Conservation (phyloP, 1,140 invertebrate genomes). For the Whitmania pigra region DNA sequence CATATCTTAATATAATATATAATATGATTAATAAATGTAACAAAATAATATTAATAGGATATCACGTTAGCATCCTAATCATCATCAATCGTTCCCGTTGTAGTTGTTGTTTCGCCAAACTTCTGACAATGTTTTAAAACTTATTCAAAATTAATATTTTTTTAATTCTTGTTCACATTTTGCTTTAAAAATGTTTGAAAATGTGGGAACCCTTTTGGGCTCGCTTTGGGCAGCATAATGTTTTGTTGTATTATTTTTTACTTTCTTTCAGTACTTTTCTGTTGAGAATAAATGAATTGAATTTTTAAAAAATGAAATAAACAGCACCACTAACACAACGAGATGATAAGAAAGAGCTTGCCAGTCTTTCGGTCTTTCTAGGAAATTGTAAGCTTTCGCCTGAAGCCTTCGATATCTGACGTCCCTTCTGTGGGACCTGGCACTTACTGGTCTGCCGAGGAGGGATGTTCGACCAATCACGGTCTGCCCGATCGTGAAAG, state of each 20-base stretch:
- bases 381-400: conserved; percentile 80
- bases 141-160: background rate
- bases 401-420: conserved; percentile 73
- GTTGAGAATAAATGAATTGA: too few species aligned
- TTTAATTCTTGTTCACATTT: background rate
- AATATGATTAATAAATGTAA: too few species aligned
- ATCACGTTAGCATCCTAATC: background rate
- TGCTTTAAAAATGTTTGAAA: too few species aligned
- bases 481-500: background rate
- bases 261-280: too few species aligned
- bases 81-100: background rate
- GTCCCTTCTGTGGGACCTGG: conserved; percentile 65
- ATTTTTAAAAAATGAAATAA: too few species aligned
- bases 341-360: conserved; percentile 77
- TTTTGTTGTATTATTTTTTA: too few species aligned
- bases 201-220: too few species aligned
- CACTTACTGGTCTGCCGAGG: conserved; percentile 74
- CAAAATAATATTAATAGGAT: too few species aligned
- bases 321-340: conserved; percentile 62
- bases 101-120: background rate
- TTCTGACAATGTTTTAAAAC: background rate
- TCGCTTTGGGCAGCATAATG: too few species aligned
- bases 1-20: too few species aligned
- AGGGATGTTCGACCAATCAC: conserved; percentile 59
- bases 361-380: conserved; percentile 73